Conservation (phyloP, 1,140 invertebrate genomes). For the Hylyphantes graminicola region DNA sequence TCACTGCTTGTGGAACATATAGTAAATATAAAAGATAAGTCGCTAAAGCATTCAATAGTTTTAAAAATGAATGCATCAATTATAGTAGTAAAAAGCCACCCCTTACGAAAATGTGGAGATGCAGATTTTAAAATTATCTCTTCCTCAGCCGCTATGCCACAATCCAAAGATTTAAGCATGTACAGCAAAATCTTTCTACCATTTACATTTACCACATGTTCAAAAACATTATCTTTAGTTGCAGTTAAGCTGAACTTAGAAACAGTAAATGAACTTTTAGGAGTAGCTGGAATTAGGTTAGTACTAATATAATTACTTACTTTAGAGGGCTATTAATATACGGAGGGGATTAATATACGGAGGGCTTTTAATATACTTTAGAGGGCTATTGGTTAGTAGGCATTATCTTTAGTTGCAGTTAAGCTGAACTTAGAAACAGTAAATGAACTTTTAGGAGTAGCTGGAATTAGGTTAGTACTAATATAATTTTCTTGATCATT, state of each 20-base stretch:
- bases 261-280: no score
- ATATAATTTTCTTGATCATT: neutral
- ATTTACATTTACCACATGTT: neutral
- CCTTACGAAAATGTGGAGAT: neutral
- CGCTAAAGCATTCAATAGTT: neutral
- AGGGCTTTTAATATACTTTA: no score
- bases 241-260: no score
- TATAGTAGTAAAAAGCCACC: neutral
- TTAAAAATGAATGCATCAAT: neutral
- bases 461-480: neutral
- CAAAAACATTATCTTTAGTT: neutral
- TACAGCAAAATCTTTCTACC: neutral
- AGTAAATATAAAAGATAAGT: neutral
- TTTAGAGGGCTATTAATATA: no score
- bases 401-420: neutral
- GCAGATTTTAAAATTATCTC: neutral
- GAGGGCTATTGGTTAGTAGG: no score
- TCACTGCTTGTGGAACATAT: neutral
- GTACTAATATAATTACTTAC: no score
- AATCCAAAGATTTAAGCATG: constrained; percentile 1
- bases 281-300: no score
- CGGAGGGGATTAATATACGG: no score
- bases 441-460: neutral
- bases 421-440: neutral
- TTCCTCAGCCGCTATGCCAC: neutral